Evolutionary conservation across 2,113 vertebrate genomes (phyloP).

Genomic region (Lamprologus tigripictilis): DNA sequence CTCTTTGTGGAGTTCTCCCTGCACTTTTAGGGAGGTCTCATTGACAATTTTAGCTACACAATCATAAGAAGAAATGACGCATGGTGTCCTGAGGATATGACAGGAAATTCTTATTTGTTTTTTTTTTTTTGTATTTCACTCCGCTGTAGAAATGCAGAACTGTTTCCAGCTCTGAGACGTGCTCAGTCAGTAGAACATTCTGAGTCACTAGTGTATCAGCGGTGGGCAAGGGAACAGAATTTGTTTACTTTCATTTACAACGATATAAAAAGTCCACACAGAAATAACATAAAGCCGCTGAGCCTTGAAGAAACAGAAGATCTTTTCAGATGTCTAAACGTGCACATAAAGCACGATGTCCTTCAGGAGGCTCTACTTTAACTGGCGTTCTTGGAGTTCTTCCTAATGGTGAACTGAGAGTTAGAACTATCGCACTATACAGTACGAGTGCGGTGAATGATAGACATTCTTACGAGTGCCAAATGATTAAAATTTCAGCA

Average conservation of each 20-base stretch:
- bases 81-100: constrained; percentile 37
- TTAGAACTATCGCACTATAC: background rate
- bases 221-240: background rate
- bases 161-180: background rate
- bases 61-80: constrained; percentile 58
- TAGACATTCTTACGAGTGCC: background rate
- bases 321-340: background rate
- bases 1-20: background rate
- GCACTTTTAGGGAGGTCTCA: constrained; percentile 13
- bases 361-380: background rate
- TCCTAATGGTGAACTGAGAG: background rate
- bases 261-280: background rate
- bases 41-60: constrained; percentile 43
- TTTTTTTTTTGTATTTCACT: background rate
- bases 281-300: background rate
- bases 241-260: background rate
- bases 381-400: background rate
- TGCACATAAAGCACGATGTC: background rate
- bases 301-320: background rate
- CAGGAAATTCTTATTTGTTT: constrained; percentile 44
- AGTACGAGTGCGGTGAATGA: background rate
- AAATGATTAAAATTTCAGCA: background rate
- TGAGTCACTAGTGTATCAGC: background rate
- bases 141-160: background rate
- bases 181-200: constrained; percentile 16